Evolutionary conservation across 2,888 invertebrate species (phyloP).

Genomic region (Synanthedon andrenaeformis): DNA sequence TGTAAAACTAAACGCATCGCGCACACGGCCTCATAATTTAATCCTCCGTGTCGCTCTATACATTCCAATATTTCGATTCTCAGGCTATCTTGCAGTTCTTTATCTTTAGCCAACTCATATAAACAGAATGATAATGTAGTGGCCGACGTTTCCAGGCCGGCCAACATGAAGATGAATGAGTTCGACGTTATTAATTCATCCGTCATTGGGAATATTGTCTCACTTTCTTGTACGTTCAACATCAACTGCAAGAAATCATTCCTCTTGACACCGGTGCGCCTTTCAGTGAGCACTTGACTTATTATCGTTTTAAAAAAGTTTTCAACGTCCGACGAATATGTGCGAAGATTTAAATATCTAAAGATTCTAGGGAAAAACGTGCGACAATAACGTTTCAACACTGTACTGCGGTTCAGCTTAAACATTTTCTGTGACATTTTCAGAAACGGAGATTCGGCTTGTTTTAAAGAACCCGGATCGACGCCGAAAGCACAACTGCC

Average conservation of each 20-base stretch:
- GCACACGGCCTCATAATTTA: slow-evolving; percentile 50
- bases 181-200: slow-evolving; percentile 61
- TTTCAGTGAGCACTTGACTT: slow-evolving; percentile 46
- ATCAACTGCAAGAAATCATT: slow-evolving; percentile 60
- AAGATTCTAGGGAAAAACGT: slow-evolving; percentile 53
- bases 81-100: slow-evolving; percentile 41
- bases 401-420: slow-evolving; percentile 37
- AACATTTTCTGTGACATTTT: slow-evolving; percentile 63
- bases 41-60: slow-evolving; percentile 28
- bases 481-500: slow-evolving; percentile 63
- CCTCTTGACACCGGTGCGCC: slow-evolving; percentile 39
- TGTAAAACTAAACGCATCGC: slow-evolving; percentile 45
- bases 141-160: slow-evolving; percentile 58
- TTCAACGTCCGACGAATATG: slow-evolving; percentile 52
- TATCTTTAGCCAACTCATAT: slow-evolving; percentile 51
- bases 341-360: slow-evolving; percentile 51
- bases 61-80: slow-evolving; percentile 46
- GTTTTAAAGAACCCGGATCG: slow-evolving; percentile 47
- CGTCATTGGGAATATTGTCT: slow-evolving; percentile 46
- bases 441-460: slow-evolving; percentile 50
- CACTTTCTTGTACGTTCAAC: slow-evolving; percentile 53
- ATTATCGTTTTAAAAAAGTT: slow-evolving; percentile 50
- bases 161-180: slow-evolving; percentile 64
- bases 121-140: slow-evolving; percentile 59
- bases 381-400: slow-evolving; percentile 55